These are phyloP conservation scores for Holothuria leucospilota DNA, from an alignment of 53 echinoderm and acorn worm species.

Conservation along the genomic window DNA sequence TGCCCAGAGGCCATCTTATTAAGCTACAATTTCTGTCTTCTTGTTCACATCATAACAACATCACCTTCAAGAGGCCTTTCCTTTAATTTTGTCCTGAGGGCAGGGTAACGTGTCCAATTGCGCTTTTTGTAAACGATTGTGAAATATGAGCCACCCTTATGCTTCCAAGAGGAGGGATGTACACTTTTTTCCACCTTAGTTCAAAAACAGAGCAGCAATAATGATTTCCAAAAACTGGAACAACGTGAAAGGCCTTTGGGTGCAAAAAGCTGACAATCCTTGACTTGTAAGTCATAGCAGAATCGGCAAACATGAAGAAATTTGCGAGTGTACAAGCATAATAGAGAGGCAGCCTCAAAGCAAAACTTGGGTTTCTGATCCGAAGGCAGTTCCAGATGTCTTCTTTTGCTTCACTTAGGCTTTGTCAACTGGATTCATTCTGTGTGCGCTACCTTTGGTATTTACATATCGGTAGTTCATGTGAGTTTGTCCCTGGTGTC, in stretches of 20 bases:
- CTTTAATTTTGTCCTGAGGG: slow-evolving; percentile 44
- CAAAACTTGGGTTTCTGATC: too few relatives aligned
- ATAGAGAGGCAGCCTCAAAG: too few relatives aligned
- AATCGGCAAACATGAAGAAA: not conserved
- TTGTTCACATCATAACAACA: slow-evolving; percentile 35
- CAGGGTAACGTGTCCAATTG: slow-evolving; percentile 46
- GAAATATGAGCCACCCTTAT: slow-evolving; percentile 30
- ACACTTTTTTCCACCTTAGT: too few relatives aligned
- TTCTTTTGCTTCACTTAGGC: too few relatives aligned
- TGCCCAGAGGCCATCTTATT: slow-evolving; percentile 36
- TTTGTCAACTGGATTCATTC: too few relatives aligned
- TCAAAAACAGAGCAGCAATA: too few relatives aligned
- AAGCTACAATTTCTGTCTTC: slow-evolving; percentile 45
- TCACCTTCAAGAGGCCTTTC: slow-evolving; percentile 47
- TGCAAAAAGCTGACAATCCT: slow-evolving; percentile 6
- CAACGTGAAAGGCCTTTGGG: slow-evolving; percentile 35
- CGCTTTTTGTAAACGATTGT: slow-evolving; percentile 36
- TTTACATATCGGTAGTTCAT: too few relatives aligned
- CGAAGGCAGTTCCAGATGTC: too few relatives aligned
- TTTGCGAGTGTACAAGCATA: not conserved
- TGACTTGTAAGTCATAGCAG: slow-evolving; percentile 1
- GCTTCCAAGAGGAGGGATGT: too few relatives aligned
- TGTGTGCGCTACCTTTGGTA: too few relatives aligned
- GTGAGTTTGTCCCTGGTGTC: too few relatives aligned
- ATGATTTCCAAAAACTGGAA: slow-evolving; percentile 16